Base-by-base conservation (phyloP, 1,140 invertebrate species). In the Ladona fulva region DNA sequence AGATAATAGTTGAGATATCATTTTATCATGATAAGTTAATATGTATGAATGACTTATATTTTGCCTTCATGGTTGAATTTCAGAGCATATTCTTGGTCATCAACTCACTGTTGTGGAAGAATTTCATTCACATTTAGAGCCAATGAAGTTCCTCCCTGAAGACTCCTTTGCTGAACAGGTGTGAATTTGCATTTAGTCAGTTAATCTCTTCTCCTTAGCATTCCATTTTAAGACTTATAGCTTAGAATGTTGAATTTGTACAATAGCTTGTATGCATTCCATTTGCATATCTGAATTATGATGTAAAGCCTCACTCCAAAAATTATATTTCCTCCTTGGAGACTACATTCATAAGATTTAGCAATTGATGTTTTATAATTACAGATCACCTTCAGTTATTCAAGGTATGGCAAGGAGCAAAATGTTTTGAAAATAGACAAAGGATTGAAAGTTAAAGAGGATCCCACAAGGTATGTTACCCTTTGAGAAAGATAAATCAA, bases 71-170 rank as follows among this genome's bases (percentile, higher is more conserved):
- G 29, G 1, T 37, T 74, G 42, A 82, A 82, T 88, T 87, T 73
- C 88, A 96, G 97, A 97, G 85, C 92, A 97, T 86, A 84, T 97
- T 76, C 86, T 98, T 80, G 92, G 92, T 82, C 93, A 95, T 82
- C 92, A 93, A 42, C 86, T 99, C 78, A 98, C 96, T 8, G 91
- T 96, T 25, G 91, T 98, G 74, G 92, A 95, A 78, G 91, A 94
- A 82, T 98, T 99, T 84, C 97, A 98, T 86, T 99, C 97, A 0
- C 97, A 99, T 85, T 88, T 98, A 81, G 97, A 99, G 84, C 94
- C 95, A 24, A 96, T 98, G 92, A 94, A 95, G 84, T 92, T 96
- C 80, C 89, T 98, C 78, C 89, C 91, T 77, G 88, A 90, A 79
- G 93, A 95, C 79, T 91, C 90, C 6, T 91, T 96, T 81, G 89